Evolutionary conservation across 2,888 invertebrate genomes (phyloP).

Genomic region (Caenorhabditis uteleia): DNA sequence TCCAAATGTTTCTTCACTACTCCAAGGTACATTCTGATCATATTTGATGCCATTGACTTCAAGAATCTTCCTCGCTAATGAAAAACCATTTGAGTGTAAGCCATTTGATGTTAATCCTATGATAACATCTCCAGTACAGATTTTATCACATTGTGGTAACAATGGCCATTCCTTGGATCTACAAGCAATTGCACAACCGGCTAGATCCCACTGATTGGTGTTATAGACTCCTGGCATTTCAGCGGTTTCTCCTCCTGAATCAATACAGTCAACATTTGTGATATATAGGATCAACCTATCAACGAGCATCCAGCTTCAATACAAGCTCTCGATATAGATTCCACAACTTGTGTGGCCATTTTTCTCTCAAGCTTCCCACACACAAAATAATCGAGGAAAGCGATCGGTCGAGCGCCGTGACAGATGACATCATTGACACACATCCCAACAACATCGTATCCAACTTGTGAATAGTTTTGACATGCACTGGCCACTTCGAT

Average conservation of each 20-base stretch:
- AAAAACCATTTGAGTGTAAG: conserved; percentile 92
- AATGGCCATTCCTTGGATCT: conserved; percentile 79
- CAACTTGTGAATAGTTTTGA: conserved; percentile 73
- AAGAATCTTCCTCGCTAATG: conserved; percentile 70
- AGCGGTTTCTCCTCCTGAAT: conserved; percentile 88
- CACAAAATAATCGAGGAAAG: conserved; percentile 95
- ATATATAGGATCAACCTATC: conserved; percentile 76
- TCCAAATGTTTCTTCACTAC: conserved; percentile 31
- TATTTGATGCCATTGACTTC: conserved; percentile 38
- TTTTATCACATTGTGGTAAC: conserved; percentile 68
- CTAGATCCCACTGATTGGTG: conserved; percentile 87
- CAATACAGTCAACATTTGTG: background rate
- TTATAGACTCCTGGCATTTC: conserved; percentile 95
- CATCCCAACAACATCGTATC: conserved; percentile 92
- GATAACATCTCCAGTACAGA: conserved; percentile 81
- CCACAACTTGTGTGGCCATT: conserved; percentile 72
- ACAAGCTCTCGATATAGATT: conserved; percentile 88
- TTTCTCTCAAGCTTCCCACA: conserved; percentile 84
- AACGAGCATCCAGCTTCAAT: conserved; percentile 84
- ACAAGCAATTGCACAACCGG: conserved; percentile 92
- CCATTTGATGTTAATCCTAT: conserved; percentile 88
- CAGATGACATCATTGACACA: conserved; percentile 95
- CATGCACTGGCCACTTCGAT: conserved; percentile 77
- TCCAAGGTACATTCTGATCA: conserved; percentile 35
- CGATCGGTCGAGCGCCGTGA: conserved; percentile 92